These are phyloP conservation scores for Grammomys dolichurus DNA, from an alignment of 2,113 vertebrate genomes.

Conservation along the genomic window DNA sequence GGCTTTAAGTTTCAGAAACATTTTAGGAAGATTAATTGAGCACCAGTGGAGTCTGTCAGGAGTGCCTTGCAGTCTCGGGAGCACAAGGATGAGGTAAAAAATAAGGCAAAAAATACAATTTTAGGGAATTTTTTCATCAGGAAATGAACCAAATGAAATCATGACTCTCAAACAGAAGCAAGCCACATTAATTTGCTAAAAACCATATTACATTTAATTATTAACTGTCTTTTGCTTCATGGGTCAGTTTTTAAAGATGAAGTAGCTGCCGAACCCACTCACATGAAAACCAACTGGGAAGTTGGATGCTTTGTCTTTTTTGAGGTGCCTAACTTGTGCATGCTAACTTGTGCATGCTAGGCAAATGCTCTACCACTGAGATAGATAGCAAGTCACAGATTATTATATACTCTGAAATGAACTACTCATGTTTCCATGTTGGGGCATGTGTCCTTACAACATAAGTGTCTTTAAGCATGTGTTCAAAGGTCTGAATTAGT, in stretches of 20 bases:
- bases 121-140: neutral
- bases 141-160: conserved; percentile 33
- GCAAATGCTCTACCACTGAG: neutral
- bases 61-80: neutral
- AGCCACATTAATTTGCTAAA: conserved; percentile 50
- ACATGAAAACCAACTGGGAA: conserved; percentile 55
- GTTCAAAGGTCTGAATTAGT: neutral
- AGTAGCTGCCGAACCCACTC: neutral
- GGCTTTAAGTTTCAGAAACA: neutral
- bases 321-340: neutral
- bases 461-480: conserved; percentile 9
- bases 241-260: conserved; percentile 30
- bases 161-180: conserved; percentile 58
- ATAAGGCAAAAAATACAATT: conserved; percentile 31
- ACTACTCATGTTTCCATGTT: neutral
- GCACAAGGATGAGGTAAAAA: neutral
- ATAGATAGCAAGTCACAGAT: neutral
- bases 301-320: neutral
- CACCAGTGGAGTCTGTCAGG: neutral
- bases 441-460: neutral
- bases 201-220: conserved; percentile 35
- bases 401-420: conserved; percentile 13
- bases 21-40: conserved; percentile 43
- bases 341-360: neutral
- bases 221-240: conserved; percentile 46